phyloP scores from a whole-genome alignment of 2,888 invertebrate species.

The Leucophenga maculata region DNA sequence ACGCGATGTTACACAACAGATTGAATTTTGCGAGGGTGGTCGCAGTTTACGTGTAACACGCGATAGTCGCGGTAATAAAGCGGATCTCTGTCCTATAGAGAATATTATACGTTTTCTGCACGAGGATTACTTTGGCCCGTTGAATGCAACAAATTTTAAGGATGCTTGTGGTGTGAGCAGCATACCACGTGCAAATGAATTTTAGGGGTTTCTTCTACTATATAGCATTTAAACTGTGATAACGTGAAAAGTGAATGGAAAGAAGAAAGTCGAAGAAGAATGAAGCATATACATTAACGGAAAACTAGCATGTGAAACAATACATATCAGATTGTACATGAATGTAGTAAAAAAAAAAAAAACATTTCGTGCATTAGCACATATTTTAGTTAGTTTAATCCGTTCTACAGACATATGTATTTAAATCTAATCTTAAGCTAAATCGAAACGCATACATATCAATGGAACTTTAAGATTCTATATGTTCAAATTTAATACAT shows the following conservation, averaged over 20 bases:
- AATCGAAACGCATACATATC: background rate
- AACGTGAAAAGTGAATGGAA: conserved; percentile 43
- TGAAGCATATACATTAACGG: conserved; percentile 23
- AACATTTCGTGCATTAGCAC: background rate
- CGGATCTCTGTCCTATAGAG: conserved; percentile 87
- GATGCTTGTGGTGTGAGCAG: conserved; percentile 79
- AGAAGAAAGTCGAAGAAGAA: background rate
- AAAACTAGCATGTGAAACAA: conserved; percentile 19
- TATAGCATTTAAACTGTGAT: conserved; percentile 55
- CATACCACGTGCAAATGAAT: conserved; percentile 67
- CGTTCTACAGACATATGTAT: conserved; percentile 32
- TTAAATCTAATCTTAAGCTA: conserved; percentile 11
- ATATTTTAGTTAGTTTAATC: background rate
- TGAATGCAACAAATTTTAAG: conserved; percentile 91
- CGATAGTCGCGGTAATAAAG: conserved; percentile 73
- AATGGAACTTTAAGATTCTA: too few relatives aligned
- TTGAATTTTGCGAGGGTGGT: conserved; percentile 83
- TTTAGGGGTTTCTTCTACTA: conserved; percentile 46
- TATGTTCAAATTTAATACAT: too few relatives aligned
- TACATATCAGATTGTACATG: conserved; percentile 40
- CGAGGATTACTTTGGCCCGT: conserved; percentile 86
- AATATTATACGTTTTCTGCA: conserved; percentile 90
- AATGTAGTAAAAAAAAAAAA: too few relatives aligned
- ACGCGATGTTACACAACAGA: conserved; percentile 84
- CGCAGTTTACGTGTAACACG: conserved; percentile 75